Conservation (phyloP, 1,140 invertebrate species). For the Drosophila saltans region DNA sequence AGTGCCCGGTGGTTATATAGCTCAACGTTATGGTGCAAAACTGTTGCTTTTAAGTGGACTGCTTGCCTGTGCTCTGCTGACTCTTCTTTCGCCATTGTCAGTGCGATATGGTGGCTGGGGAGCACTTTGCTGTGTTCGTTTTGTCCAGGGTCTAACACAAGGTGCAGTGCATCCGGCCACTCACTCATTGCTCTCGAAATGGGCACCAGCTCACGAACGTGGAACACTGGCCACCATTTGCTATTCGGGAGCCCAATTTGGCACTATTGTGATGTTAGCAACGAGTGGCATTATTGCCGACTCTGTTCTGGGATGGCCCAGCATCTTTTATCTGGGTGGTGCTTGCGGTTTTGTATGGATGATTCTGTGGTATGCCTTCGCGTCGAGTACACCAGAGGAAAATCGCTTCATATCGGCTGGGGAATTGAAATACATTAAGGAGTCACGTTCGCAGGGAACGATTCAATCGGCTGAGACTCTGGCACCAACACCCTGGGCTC, state of each 20-base stretch:
- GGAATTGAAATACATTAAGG: constrained; percentile 87
- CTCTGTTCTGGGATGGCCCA: constrained; percentile 88
- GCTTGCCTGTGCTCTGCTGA: constrained; percentile 81
- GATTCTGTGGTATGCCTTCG: constrained; percentile 86
- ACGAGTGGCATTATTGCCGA: constrained; percentile 86
- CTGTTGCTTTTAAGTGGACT: constrained; percentile 65
- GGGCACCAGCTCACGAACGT: constrained; percentile 87
- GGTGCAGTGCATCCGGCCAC: constrained; percentile 92
- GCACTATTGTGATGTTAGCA: constrained; percentile 89
- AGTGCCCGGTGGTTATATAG: constrained; percentile 73
- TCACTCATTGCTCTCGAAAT: constrained; percentile 91
- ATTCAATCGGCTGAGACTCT: constrained; percentile 54
- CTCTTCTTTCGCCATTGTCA: constrained; percentile 83
- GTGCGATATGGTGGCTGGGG: constrained; percentile 85
- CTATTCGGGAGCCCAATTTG: constrained; percentile 88
- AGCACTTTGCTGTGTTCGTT: constrained; percentile 85
- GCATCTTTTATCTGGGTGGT: constrained; percentile 91
- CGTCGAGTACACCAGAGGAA: constrained; percentile 87
- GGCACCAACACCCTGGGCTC: constrained; percentile 87
- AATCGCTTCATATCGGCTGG: constrained; percentile 84
- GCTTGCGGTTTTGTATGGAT: constrained; percentile 86
- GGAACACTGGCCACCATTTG: constrained; percentile 85
- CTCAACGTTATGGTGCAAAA: constrained; percentile 85
- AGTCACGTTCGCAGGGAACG: constrained; percentile 68
- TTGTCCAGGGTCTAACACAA: constrained; percentile 90